phyloP scores from a whole-genome alignment of 1,140 invertebrate genomes.

The Drosophila simulans region DNA sequence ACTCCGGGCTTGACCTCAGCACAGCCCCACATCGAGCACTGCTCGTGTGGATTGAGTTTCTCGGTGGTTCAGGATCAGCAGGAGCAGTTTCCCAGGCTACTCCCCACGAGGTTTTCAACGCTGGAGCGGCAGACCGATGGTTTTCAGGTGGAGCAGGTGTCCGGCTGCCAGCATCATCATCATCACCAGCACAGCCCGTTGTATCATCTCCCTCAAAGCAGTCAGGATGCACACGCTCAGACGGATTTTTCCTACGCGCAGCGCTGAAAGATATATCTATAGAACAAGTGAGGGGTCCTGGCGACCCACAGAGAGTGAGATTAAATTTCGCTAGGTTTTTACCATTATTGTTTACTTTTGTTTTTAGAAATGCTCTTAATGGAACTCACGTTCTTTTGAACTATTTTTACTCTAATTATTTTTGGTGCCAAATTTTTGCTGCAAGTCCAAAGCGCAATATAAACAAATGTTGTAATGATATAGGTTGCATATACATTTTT shows the following conservation, averaged over 20 bases:
- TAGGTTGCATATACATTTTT: constrained; percentile 55
- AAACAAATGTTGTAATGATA: constrained; percentile 68
- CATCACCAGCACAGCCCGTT: constrained; percentile 46
- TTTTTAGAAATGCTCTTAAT: constrained; percentile 25
- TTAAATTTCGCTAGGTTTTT: constrained; percentile 39
- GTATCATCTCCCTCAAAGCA: constrained; percentile 10
- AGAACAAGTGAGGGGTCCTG: neutral
- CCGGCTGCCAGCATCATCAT: constrained; percentile 46
- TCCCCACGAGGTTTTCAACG: constrained; percentile 21
- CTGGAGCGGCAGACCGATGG: constrained; percentile 35
- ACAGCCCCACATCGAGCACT: constrained; percentile 72
- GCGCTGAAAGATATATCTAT: constrained; percentile 21
- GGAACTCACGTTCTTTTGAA: constrained; percentile 5
- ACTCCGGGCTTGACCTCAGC: constrained; percentile 35
- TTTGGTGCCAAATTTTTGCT: constrained; percentile 70
- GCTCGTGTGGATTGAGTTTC: constrained; percentile 75
- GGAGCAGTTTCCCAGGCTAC: constrained; percentile 7
- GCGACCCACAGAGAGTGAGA: constrained; percentile 55
- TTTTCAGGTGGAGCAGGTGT: constrained; percentile 34
- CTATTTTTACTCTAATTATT: constrained; percentile 38
- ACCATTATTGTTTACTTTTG: constrained; percentile 36
- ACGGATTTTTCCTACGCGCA: constrained; percentile 68
- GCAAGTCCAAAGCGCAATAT: constrained; percentile 66
- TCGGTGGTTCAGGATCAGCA: constrained; percentile 57
- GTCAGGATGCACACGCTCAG: constrained; percentile 68